A percentile compares a stretch with the other conserved stretches of the same genome.
These are phyloP conservation scores for Symphodus melops DNA, from an alignment of 2,113 vertebrate genomes.

Conservation along the genomic window DNA sequence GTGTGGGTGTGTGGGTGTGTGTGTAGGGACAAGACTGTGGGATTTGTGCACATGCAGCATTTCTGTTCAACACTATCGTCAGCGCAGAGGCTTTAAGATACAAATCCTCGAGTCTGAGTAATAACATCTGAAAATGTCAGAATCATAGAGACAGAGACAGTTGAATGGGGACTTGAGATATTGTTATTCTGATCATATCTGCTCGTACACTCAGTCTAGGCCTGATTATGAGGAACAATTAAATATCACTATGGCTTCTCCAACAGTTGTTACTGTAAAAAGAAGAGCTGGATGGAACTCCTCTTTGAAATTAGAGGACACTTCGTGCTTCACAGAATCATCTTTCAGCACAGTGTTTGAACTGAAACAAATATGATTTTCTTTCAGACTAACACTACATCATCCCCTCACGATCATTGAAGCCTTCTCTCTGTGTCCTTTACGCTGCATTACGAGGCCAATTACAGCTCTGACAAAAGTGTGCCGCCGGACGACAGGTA, in stretches of 20 bases:
- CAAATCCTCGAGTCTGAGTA: conserved; percentile 76
- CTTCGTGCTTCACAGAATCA: conserved; percentile 35
- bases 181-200: conserved; percentile 74
- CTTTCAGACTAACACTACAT: conserved; percentile 13
- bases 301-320: conserved; percentile 43
- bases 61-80: conserved; percentile 56
- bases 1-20: not conserved
- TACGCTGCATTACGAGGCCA: conserved; percentile 53
- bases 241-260: conserved; percentile 53
- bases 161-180: conserved; percentile 61
- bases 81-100: conserved; percentile 63
- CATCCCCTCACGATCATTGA: conserved; percentile 14
- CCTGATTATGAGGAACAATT: conserved; percentile 64
- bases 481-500: conserved; percentile 37
- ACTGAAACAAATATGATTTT: conserved; percentile 43
- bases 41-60: conserved; percentile 76
- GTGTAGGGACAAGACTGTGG: conserved; percentile 8
- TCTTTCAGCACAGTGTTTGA: conserved; percentile 36
- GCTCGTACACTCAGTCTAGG: conserved; percentile 24
- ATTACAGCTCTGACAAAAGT: conserved; percentile 47
- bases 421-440: conserved; percentile 37
- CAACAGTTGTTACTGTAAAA: conserved; percentile 45
- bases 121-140: conserved; percentile 80
- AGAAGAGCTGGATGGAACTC: conserved; percentile 17
- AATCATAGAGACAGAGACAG: conserved; percentile 56